Evolutionary conservation across 2,113 vertebrate genomes (phyloP).

Genomic region (Tinamus guttatus): DNA sequence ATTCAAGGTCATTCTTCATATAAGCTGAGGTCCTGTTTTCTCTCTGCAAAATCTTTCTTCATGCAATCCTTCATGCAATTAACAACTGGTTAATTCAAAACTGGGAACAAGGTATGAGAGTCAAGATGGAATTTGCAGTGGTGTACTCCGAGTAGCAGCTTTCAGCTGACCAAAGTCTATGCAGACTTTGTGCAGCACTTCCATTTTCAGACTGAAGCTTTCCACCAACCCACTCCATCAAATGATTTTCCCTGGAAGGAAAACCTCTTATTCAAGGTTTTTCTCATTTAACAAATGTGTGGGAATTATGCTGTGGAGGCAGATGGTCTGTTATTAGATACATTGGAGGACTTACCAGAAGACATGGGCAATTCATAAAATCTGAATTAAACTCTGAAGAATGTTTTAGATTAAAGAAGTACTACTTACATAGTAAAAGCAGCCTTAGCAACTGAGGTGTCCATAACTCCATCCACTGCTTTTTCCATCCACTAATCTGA

Average conservation of each 20-base stretch:
- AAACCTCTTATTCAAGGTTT: neutral
- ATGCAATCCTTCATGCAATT: neutral
- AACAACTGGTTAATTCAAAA: neutral
- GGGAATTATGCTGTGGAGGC: neutral
- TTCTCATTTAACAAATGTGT: neutral
- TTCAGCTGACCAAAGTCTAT: neutral
- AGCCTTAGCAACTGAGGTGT: neutral
- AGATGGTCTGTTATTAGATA: neutral
- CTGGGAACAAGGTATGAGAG: neutral
- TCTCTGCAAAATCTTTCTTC: neutral
- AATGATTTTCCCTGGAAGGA: neutral
- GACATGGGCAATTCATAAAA: neutral
- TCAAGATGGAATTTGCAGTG: neutral
- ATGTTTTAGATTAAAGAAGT: neutral
- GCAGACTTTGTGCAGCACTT: neutral
- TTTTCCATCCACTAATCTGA: neutral
- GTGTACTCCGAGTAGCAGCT: neutral
- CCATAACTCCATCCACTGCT: neutral
- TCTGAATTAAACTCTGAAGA: neutral
- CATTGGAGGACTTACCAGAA: neutral
- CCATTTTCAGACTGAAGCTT: neutral
- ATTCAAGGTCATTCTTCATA: neutral
- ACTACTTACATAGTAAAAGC: neutral
- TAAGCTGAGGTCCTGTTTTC: neutral
- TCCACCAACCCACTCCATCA: accelerated